phyloP scores from a whole-genome alignment of 2,888 invertebrate genomes.

The Plagodis dolabraria region DNA sequence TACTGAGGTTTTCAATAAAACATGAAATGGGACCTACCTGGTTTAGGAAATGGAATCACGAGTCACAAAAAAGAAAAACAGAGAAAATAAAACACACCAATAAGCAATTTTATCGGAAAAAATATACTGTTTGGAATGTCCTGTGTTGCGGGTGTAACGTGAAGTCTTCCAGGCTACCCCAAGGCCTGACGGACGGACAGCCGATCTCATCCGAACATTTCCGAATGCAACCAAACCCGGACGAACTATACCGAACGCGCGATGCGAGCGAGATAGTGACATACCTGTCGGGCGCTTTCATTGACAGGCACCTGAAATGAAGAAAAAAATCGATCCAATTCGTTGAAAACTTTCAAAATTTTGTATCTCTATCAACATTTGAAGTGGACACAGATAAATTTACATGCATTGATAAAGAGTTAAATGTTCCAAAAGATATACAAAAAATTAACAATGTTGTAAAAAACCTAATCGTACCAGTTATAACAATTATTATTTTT shows the following conservation, averaged over 20 bases:
- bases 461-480: slow-evolving; percentile 9
- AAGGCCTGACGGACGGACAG: slow-evolving; percentile 70
- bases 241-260: slow-evolving; percentile 79
- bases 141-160: slow-evolving; percentile 82
- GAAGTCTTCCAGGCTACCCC: slow-evolving; percentile 83
- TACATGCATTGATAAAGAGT: slow-evolving; percentile 67
- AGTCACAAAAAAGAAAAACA: slow-evolving; percentile 55
- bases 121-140: slow-evolving; percentile 73
- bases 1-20: slow-evolving; percentile 58
- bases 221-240: slow-evolving; percentile 78
- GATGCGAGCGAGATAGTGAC: slow-evolving; percentile 77
- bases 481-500: slow-evolving; percentile 22
- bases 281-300: slow-evolving; percentile 91
- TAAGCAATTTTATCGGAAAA: slow-evolving; percentile 80
- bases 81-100: slow-evolving; percentile 77
- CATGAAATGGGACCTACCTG: slow-evolving; percentile 73
- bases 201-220: slow-evolving; percentile 73
- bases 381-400: slow-evolving; percentile 80
- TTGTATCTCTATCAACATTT: slow-evolving; percentile 49
- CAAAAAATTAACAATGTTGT: background rate
- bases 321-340: slow-evolving; percentile 88
- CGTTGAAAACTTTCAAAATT: slow-evolving; percentile 81
- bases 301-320: slow-evolving; percentile 90
- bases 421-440: slow-evolving; percentile 2
- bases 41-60: slow-evolving; percentile 52